Evolutionary conservation across 2,888 invertebrate genomes (phyloP), one percentile per base, ranked within the genome.

Genomic region (Morpho deidamia): DNA sequence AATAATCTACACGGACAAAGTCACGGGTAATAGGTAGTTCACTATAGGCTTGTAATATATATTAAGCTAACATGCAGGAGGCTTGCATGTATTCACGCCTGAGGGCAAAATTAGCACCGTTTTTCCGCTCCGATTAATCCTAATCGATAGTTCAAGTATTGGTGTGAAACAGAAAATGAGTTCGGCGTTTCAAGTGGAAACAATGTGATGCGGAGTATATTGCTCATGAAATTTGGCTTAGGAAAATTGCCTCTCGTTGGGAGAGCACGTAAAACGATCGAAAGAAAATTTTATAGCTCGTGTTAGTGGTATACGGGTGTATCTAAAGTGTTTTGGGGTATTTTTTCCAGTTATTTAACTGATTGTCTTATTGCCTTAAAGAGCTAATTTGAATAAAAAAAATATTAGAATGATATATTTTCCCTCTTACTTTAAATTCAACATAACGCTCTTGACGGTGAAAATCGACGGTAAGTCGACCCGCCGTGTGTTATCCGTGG

Each of bases 181-280:
- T 70, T 71, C 74, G 74, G 76, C 71, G 65, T 66, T 69, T 68
- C 61, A 64, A 76, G 68, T 67, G 67, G 63, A 75, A 77, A 81
- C 79, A 81, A 76, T 74, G 77, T 78, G 74, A 79, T 75, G 75
- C 74, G 76, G 72, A 80, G 77, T 81, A 81, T 80, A 80, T 79
- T 71, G 81, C 77, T 83, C 82, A 81, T 86, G 83, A 86, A 88
- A 85, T 79, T 83, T 74, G 77, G 80, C 82, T 87, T 83, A 83
- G 78, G 85, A 81, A 86, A 86, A 89, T 87, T 88, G 86, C 83
- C 77, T 76, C 74, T 74, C 69, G 68, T 73, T 70, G 66, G 68
- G 76, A 75, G 74, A 81, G 78, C 76, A 75, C 76, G 78, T 75
- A 72, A 75, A 74, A 68, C 71, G 73, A 76, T 80, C 68, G 66